Percentiles rank a stretch among this genome's conserved stretches.
Evolutionary conservation across 2,888 invertebrate genomes (phyloP).

Genomic region (Anaspis maculata): DNA sequence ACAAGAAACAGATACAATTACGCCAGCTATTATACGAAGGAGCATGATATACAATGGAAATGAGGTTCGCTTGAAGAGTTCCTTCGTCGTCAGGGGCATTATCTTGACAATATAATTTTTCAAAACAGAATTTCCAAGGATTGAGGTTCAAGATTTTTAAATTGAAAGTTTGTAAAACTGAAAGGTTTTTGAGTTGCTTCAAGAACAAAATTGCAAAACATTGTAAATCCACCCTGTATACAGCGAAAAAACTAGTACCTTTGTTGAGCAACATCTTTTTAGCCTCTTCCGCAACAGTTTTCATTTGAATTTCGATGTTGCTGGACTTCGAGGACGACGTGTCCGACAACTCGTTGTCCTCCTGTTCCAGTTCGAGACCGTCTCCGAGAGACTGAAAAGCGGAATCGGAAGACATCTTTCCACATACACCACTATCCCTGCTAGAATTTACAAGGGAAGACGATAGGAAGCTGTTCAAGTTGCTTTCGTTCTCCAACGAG

Average conservation of each 20-base stretch:
- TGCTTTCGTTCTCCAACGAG: constrained; percentile 27
- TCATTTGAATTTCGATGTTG: constrained; percentile 56
- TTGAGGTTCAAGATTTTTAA: too few species aligned
- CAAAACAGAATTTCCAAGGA: too few species aligned
- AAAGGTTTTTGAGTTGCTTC: too few species aligned
- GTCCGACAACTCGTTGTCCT: constrained; percentile 24
- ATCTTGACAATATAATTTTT: too few species aligned
- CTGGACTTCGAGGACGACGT: constrained; percentile 22
- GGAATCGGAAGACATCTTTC: constrained; percentile 47
- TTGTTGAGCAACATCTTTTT: constrained; percentile 35
- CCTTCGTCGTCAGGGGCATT: too few species aligned
- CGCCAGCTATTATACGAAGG: too few species aligned
- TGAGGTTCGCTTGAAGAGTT: too few species aligned
- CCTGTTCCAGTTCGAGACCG: constrained; percentile 37
- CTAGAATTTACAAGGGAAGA: constrained; percentile 42
- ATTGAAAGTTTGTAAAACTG: too few species aligned
- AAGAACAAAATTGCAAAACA: too few species aligned
- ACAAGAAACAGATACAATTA: too few species aligned
- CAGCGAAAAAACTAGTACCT: constrained; percentile 42
- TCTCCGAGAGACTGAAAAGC: constrained; percentile 44
- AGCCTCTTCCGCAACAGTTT: constrained; percentile 41
- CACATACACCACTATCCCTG: constrained; percentile 48
- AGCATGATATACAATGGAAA: too few species aligned
- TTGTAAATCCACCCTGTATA: too few species aligned
- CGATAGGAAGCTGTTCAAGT: constrained; percentile 27